Conservation (phyloP, 2,113 vertebrate genomes). For the Sylvia atricapilla region DNA sequence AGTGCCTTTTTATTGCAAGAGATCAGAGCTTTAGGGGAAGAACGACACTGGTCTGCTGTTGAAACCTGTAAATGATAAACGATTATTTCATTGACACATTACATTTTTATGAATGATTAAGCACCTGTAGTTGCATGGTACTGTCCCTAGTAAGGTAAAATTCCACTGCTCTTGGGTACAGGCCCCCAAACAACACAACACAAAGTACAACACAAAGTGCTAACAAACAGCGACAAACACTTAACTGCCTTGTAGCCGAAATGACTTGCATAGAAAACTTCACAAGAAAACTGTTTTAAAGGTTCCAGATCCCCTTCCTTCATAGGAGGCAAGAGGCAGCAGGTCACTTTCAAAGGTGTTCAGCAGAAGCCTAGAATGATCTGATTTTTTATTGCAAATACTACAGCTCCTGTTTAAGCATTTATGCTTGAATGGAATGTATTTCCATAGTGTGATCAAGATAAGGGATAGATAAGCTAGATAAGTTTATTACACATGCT, state of each 20-base stretch:
- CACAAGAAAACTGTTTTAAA: background rate
- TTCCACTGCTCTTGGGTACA: background rate
- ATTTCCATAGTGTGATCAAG: background rate
- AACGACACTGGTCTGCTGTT: slow-evolving; percentile 91
- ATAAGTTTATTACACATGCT: background rate
- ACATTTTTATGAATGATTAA: background rate
- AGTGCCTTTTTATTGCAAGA: slow-evolving; percentile 98
- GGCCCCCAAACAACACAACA: background rate
- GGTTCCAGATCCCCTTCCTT: background rate
- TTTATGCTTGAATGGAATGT: background rate
- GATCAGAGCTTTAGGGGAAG: slow-evolving; percentile 93
- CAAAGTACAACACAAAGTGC: background rate
- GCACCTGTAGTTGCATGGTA: background rate
- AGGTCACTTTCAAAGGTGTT: background rate
- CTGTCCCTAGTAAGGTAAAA: background rate
- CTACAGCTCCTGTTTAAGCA: background rate
- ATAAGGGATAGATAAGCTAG: background rate
- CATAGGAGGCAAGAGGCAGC: background rate
- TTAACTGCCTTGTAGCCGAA: background rate
- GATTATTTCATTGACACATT: background rate
- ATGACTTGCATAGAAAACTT: background rate
- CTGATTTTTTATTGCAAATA: background rate
- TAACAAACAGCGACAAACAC: background rate
- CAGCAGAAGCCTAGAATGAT: background rate
- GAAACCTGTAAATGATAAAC: slow-evolving; percentile 82